Percentiles rank a stretch among this genome's conserved stretches.
These are phyloP conservation scores for Drosophila peninsularis DNA, from an alignment of 2,888 invertebrate genomes.

Conservation along the genomic window DNA sequence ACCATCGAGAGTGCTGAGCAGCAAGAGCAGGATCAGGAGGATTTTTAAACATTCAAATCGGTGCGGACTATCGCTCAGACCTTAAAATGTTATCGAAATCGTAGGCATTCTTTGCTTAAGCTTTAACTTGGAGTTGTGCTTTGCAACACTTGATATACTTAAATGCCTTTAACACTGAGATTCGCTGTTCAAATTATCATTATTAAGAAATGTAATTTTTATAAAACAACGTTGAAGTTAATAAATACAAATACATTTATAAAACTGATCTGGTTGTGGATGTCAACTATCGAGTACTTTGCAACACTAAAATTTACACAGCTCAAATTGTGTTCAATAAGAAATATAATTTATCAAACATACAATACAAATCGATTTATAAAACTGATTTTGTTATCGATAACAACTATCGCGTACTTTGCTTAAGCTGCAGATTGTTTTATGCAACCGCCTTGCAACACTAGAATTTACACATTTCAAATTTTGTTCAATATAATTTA, in stretches of 20 bases:
- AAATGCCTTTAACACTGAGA: slow-evolving; percentile 25
- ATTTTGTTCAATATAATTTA: slow-evolving; percentile 23
- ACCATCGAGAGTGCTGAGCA: neutral
- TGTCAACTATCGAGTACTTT: neutral
- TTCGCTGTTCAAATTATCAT: slow-evolving; percentile 24
- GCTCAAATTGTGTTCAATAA: slow-evolving; percentile 23
- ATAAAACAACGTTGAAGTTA: neutral
- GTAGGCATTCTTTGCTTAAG: neutral
- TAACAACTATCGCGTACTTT: neutral
- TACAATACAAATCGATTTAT: neutral
- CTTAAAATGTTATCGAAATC: neutral
- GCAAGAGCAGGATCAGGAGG: neutral
- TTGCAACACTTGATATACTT: neutral
- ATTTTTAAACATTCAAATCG: neutral
- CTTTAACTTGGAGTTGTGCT: neutral
- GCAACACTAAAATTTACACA: neutral
- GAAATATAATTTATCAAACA: slow-evolving; percentile 18
- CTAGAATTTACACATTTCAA: slow-evolving; percentile 5
- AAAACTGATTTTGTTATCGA: neutral
- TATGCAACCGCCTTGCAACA: neutral
- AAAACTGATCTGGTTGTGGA: neutral
- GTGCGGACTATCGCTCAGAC: neutral
- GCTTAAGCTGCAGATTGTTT: neutral
- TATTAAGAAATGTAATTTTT: slow-evolving; percentile 23
- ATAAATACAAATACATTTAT: neutral